Conservation (phyloP, 2,888 invertebrate genomes). For the Colletes collaris region DNA sequence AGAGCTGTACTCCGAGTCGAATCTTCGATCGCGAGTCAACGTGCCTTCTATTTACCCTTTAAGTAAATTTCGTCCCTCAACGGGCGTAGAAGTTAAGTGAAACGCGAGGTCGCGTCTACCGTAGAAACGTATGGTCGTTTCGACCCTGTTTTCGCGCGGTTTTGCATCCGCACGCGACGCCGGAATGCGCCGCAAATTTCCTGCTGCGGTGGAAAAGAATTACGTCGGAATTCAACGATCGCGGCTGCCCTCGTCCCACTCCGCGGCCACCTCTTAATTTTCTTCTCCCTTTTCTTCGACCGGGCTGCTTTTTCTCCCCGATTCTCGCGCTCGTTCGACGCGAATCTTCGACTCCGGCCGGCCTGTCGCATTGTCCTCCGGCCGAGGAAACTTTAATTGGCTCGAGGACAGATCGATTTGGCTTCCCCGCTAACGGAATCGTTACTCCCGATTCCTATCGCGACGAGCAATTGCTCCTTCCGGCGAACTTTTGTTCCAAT, state of each 20-base stretch:
- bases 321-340: slow-evolving; percentile 26
- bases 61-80: too few species aligned
- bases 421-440: slow-evolving; percentile 47
- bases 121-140: too few species aligned
- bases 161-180: slow-evolving; percentile 14
- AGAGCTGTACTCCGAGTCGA: too few species aligned
- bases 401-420: slow-evolving; percentile 53
- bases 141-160: neutral
- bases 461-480: slow-evolving; percentile 30
- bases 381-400: slow-evolving; percentile 58
- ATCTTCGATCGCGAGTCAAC: too few species aligned
- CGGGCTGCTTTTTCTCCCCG: slow-evolving; percentile 45
- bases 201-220: slow-evolving; percentile 46
- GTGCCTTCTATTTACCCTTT: too few species aligned
- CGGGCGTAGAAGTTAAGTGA: too few species aligned
- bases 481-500: neutral
- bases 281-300: slow-evolving; percentile 21
- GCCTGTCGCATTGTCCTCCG: slow-evolving; percentile 51
- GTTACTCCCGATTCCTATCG: slow-evolving; percentile 49
- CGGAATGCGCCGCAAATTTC: slow-evolving; percentile 14
- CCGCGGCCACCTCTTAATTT: slow-evolving; percentile 52
- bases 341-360: slow-evolving; percentile 1
- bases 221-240: slow-evolving; percentile 54
- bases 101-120: too few species aligned
- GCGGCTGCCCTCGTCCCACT: slow-evolving; percentile 26